Evolutionary conservation across 2,888 invertebrate genomes (phyloP).

Genomic region (Dascillus cervinus): DNA sequence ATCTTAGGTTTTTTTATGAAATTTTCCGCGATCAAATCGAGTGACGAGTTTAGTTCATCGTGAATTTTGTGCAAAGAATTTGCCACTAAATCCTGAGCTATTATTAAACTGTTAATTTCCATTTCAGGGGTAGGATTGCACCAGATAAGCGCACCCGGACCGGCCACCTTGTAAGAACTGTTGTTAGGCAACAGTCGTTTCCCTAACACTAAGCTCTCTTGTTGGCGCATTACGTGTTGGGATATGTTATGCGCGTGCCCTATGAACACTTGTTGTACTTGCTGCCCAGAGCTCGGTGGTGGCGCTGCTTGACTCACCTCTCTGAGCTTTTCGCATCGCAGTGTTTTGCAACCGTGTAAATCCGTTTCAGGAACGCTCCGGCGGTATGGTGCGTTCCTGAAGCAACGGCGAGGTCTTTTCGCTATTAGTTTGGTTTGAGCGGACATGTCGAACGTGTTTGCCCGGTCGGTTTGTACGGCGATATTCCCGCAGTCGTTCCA

Average conservation of each 20-base stretch:
- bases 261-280: constrained; percentile 4
- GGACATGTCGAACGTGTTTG: too few relatives aligned
- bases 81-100: constrained; percentile 2
- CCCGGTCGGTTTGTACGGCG: too few relatives aligned
- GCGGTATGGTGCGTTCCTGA: too few relatives aligned
- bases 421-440: too few relatives aligned
- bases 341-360: too few relatives aligned
- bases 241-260: constrained; percentile 6
- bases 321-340: too few relatives aligned
- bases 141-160: background rate
- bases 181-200: background rate
- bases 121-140: constrained; percentile 2
- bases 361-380: too few relatives aligned
- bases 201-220: background rate
- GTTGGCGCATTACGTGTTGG: constrained; percentile 3
- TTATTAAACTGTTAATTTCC: constrained; percentile 10
- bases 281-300: too few relatives aligned
- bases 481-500: too few relatives aligned
- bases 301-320: too few relatives aligned
- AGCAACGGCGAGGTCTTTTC: too few relatives aligned
- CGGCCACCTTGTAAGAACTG: too few relatives aligned
- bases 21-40: constrained; percentile 3
- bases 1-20: constrained; percentile 2
- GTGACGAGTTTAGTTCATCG: constrained; percentile 3
- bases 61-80: constrained; percentile 5